A percentile compares a stretch with the other conserved stretches of the same genome.
Conservation (phyloP, 2,113 vertebrate genomes). For the Petrocephalus microphthalmus region DNA sequence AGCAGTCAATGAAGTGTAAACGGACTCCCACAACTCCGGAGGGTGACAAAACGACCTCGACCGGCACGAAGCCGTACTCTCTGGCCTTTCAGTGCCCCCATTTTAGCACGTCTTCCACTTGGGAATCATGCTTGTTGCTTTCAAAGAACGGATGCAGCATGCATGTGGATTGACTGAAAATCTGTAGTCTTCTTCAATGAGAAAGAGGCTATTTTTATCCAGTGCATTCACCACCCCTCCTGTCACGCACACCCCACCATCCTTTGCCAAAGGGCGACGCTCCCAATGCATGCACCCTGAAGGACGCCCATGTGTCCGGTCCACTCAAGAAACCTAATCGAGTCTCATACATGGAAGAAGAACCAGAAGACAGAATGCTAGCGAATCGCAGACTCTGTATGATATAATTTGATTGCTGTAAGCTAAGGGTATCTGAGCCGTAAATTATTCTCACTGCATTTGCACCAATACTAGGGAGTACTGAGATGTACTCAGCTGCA, state of each 20-base stretch:
- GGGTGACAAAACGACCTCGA: slow-evolving; percentile 29
- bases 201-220: slow-evolving; percentile 22
- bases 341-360: background rate
- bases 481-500: background rate
- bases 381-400: background rate
- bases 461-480: background rate
- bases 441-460: background rate
- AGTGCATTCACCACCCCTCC: background rate
- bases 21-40: background rate
- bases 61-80: slow-evolving; percentile 12
- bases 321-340: slow-evolving; percentile 21
- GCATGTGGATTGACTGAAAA: background rate
- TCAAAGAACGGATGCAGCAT: slow-evolving; percentile 13
- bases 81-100: background rate
- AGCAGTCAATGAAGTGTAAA: slow-evolving; percentile 11
- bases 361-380: background rate
- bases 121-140: background rate
- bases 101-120: slow-evolving; percentile 31
- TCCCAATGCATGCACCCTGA: background rate
- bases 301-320: slow-evolving; percentile 21
- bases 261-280: background rate
- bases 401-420: background rate
- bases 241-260: background rate
- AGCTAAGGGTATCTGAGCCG: background rate
- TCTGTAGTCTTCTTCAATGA: background rate